Conservation (phyloP, 2,113 vertebrate species). For the Thunnus thynnus region DNA sequence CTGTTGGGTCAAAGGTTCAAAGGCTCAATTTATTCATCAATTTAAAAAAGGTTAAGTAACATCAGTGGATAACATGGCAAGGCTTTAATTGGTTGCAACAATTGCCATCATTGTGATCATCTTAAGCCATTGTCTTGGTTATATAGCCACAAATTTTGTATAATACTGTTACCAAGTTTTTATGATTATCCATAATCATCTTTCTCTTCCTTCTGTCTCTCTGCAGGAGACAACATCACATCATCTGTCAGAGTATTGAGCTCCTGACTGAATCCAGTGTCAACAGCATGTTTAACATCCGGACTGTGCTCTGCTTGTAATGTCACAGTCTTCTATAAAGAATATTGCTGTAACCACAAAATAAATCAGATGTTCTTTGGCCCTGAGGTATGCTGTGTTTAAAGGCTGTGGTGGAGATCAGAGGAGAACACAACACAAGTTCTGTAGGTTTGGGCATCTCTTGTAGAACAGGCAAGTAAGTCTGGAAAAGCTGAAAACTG, state of each 20-base stretch:
- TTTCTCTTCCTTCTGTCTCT: neutral
- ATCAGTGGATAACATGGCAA: too few relatives aligned
- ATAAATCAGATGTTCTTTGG: neutral
- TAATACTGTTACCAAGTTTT: neutral
- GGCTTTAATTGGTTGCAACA: too few relatives aligned
- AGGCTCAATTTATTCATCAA: too few relatives aligned
- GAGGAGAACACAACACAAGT: too few relatives aligned
- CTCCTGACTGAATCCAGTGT: neutral
- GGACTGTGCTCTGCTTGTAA: neutral
- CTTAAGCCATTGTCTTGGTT: neutral
- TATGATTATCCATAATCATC: neutral
- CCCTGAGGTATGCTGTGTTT: neutral
- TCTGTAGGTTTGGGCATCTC: too few relatives aligned
- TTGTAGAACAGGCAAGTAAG: too few relatives aligned
- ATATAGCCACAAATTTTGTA: neutral
- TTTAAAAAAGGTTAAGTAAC: too few relatives aligned
- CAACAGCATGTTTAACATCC: conserved; percentile 7
- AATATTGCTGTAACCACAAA: neutral
- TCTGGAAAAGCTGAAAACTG: too few relatives aligned
- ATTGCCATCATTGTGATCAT: too few relatives aligned
- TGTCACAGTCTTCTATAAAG: neutral
- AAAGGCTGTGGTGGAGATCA: neutral
- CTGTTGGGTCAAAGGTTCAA: too few relatives aligned
- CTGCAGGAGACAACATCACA: conserved; percentile 1
- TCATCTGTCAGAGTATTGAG: conserved; percentile 3